phyloP scores from a whole-genome alignment of 2,888 invertebrate species.

The Polydesmus complanatus region DNA sequence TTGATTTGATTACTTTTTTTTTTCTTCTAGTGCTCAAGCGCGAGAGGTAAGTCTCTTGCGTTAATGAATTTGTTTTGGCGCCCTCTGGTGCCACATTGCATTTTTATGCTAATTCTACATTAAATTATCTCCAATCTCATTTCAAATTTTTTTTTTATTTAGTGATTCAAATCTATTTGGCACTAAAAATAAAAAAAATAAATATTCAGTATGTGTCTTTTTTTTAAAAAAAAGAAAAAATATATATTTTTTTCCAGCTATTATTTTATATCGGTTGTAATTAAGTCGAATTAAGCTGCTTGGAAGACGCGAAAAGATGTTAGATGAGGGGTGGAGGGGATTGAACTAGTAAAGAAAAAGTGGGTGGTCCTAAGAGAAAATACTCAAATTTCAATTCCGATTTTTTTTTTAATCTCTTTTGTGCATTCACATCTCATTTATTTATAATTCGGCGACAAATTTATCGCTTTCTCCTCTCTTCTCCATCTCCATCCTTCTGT shows the following conservation, averaged over 20 bases:
- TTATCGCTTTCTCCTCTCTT: background rate
- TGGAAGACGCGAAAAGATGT: no score
- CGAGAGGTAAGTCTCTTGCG: no score
- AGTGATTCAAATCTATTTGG: no score
- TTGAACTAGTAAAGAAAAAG: background rate
- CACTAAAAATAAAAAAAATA: no score
- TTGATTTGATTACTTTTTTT: background rate
- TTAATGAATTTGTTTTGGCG: background rate
- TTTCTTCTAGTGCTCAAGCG: no score
- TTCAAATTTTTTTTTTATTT: background rate
- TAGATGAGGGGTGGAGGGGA: background rate
- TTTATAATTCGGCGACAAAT: background rate
- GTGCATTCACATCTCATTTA: background rate
- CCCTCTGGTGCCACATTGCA: background rate
- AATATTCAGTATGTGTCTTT: no score
- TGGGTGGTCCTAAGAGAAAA: no score
- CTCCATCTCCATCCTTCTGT: background rate
- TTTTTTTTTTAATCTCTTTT: background rate
- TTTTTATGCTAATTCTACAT: background rate
- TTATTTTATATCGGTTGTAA: background rate
- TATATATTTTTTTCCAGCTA: background rate
- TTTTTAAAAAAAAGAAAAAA: no score
- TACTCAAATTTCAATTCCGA: no score
- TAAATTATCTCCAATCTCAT: background rate
- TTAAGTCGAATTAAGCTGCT: background rate